These are phyloP conservation scores for Morbakka virulenta DNA, from an alignment of 30 jellyfish, hydroid and myxozoan genomes.

Conservation along the genomic window DNA sequence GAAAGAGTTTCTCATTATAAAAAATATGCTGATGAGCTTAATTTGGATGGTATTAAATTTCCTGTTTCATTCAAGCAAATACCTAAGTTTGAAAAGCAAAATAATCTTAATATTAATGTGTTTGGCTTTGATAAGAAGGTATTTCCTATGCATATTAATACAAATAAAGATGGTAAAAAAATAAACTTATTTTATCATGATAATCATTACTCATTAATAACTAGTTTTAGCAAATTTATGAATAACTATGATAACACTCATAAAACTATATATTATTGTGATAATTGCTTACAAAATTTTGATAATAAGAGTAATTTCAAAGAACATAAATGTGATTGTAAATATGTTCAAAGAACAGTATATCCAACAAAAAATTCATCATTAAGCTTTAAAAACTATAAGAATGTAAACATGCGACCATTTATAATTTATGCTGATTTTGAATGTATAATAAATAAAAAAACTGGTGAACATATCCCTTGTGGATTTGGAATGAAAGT, in stretches of 20 bases:
- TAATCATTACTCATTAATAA: conserved; percentile 24
- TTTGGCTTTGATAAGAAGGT: too few species aligned
- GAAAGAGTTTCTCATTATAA: too few species aligned
- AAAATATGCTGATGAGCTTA: too few species aligned
- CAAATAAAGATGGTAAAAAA: too few species aligned
- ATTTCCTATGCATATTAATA: too few species aligned
- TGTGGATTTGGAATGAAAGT: conserved; percentile 43
- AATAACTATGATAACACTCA: conserved; percentile 5
- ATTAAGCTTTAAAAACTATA: conserved; percentile 17
- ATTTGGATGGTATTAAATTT: too few species aligned
- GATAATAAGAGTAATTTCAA: background rate
- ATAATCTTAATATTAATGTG: too few species aligned
- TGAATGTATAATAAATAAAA: conserved; percentile 34
- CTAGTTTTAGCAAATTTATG: conserved; percentile 2
- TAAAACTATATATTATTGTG: conserved; percentile 5
- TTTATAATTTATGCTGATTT: conserved; percentile 53
- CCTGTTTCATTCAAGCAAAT: too few species aligned
- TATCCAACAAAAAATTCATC: conserved; percentile 12
- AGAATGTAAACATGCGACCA: too few species aligned
- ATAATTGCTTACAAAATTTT: conserved; percentile 40
- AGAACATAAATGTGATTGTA: conserved; percentile 21
- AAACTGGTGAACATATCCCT: conserved; percentile 13
- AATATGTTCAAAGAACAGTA: conserved; percentile 26
- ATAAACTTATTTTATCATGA: too few species aligned
- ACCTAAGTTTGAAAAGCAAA: too few species aligned